phyloP scores from a whole-genome alignment of 2,797 vertebrate species.

The Galagoides demidoff region DNA sequence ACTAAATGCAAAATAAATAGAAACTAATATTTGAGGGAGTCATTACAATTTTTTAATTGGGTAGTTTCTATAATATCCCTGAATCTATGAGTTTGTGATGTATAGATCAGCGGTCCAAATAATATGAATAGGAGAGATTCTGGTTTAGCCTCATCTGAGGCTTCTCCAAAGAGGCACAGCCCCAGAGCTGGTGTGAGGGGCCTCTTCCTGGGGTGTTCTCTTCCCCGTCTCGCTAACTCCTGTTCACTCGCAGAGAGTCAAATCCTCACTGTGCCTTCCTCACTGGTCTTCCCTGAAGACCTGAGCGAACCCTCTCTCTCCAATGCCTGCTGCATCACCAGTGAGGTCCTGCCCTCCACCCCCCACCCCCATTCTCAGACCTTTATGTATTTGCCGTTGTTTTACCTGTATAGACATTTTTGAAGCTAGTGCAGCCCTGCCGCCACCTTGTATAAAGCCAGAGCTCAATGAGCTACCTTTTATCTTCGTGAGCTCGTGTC shows the following conservation, averaged over 20 bases:
- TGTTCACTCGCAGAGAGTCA: background rate
- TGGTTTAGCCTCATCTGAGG: background rate
- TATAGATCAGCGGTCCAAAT: slow-evolving; percentile 13
- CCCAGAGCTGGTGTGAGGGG: too few species aligned
- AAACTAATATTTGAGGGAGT: slow-evolving; percentile 53
- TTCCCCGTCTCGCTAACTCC: background rate
- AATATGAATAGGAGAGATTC: background rate
- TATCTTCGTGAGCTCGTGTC: background rate
- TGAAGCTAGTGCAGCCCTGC: background rate
- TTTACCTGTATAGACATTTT: background rate
- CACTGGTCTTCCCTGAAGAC: background rate
- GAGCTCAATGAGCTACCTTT: background rate
- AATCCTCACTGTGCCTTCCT: background rate
- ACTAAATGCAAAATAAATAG: slow-evolving; percentile 41
- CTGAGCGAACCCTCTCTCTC: background rate
- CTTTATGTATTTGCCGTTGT: background rate
- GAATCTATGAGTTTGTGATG: slow-evolving; percentile 17
- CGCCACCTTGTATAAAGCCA: background rate
- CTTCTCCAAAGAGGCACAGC: background rate
- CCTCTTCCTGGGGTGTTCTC: background rate
- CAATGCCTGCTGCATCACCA: background rate
- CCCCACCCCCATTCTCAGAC: background rate
- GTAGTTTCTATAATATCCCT: background rate
- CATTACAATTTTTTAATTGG: slow-evolving; percentile 39
- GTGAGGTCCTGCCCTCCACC: background rate